These are phyloP conservation scores for Clivina fossor DNA, from an alignment of 2,888 invertebrate species.

Conservation along the genomic window DNA sequence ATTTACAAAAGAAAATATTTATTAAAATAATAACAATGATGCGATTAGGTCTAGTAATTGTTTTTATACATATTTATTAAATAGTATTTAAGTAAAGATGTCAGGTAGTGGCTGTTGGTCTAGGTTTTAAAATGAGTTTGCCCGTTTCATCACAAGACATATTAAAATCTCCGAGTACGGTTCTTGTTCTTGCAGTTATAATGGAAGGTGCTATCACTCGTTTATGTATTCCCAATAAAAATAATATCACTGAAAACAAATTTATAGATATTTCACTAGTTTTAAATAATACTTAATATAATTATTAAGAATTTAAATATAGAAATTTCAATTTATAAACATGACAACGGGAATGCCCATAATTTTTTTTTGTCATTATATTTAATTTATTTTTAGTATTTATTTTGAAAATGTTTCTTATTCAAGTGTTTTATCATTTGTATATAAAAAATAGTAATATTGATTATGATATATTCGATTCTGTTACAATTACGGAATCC, in stretches of 20 bases:
- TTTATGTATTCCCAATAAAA: conserved; percentile 91
- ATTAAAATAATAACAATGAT: background rate
- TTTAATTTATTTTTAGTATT: too few relatives aligned
- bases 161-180: conserved; percentile 91
- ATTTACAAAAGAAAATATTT: background rate
- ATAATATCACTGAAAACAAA: conserved; percentile 71
- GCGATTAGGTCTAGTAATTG: too few relatives aligned
- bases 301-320: conserved; percentile 5
- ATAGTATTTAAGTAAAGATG: conserved; percentile 33
- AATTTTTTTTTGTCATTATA: too few relatives aligned
- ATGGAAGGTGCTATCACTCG: conserved; percentile 96
- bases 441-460: too few relatives aligned
- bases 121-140: conserved; percentile 89
- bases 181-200: conserved; percentile 87
- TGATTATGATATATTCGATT: too few relatives aligned
- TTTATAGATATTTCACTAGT: conserved; percentile 1
- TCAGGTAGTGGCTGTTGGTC: conserved; percentile 62
- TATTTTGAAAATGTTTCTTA: too few relatives aligned
- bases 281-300: conserved; percentile 10
- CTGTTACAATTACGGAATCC: too few relatives aligned
- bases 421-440: too few relatives aligned
- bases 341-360: background rate
- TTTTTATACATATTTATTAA: background rate
- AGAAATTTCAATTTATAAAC: conserved; percentile 3
- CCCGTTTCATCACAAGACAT: conserved; percentile 99